Percentiles rank a stretch among this genome's conserved stretches.
Evolutionary conservation across 2,113 vertebrate species (phyloP).

Genomic region (Aegithalos caudatus): DNA sequence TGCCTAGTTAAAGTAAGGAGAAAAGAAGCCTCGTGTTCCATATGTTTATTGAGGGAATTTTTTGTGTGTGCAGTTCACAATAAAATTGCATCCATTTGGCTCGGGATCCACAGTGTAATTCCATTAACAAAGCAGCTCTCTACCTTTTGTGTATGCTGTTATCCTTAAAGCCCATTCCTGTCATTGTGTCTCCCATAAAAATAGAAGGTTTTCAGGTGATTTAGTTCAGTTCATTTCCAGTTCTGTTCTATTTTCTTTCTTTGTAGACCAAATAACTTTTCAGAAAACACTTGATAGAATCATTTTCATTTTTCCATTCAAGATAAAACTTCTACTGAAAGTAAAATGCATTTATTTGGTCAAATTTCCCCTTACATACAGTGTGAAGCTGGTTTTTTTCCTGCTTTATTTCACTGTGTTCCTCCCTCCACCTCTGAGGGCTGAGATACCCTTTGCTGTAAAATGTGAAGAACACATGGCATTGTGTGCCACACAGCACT

Average conservation of each 20-base stretch:
- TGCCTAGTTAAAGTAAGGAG: constrained; percentile 45
- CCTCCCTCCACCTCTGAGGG: not conserved
- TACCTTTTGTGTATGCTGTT: constrained; percentile 11
- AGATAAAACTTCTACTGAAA: constrained; percentile 14
- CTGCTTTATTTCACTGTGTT: not conserved
- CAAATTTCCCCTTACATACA: not conserved
- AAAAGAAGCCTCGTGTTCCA: constrained; percentile 18
- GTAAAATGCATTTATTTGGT: not conserved
- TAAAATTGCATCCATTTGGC: constrained; percentile 32
- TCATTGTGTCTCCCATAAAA: not conserved
- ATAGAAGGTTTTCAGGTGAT: constrained; percentile 13
- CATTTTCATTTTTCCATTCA: constrained; percentile 17
- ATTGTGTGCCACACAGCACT: not conserved
- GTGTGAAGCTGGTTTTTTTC: not conserved
- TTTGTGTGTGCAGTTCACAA: constrained; percentile 29
- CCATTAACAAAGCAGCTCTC: constrained; percentile 25
- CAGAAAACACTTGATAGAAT: constrained; percentile 27
- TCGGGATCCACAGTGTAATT: constrained; percentile 4
- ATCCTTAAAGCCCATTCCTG: constrained; percentile 7
- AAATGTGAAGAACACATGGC: not conserved
- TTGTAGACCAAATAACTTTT: constrained; percentile 5
- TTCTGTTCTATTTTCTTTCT: not conserved
- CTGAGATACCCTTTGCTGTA: not conserved
- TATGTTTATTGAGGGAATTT: constrained; percentile 50
- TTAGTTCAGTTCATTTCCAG: constrained; percentile 10